Percentiles rank a stretch among this genome's conserved stretches.
These are phyloP conservation scores for Synergus umbraculus DNA, from an alignment of 2,888 invertebrate species.

Conservation along the genomic window DNA sequence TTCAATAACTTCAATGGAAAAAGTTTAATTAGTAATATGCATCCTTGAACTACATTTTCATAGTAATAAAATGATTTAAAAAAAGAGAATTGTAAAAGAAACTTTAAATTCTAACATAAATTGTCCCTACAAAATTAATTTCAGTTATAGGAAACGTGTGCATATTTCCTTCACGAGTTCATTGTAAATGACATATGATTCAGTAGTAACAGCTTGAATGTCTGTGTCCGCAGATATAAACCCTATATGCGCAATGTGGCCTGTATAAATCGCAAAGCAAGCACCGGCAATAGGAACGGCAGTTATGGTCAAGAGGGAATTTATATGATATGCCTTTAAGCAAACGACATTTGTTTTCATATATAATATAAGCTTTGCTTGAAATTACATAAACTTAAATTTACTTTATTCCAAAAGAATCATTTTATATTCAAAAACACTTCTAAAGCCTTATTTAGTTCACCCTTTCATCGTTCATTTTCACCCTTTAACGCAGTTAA, in stretches of 20 bases:
- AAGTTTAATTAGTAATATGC: no score
- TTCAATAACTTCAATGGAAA: no score
- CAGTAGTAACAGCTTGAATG: conserved; percentile 21
- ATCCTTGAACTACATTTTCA: no score
- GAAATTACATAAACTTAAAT: conserved; percentile 18
- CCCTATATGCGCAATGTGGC: neutral
- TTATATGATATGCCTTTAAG: conserved; percentile 31
- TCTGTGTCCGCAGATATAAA: conserved; percentile 19
- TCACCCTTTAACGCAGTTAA: neutral
- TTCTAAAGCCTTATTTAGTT: neutral
- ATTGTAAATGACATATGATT: neutral
- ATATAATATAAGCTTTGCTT: conserved; percentile 18
- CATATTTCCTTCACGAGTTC: neutral
- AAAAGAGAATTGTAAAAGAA: no score
- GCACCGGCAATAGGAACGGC: conserved; percentile 5
- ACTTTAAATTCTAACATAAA: neutral
- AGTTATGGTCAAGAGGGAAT: conserved; percentile 32
- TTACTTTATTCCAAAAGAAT: neutral
- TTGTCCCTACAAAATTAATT: neutral
- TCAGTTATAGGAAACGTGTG: neutral
- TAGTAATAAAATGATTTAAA: neutral
- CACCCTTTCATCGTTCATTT: neutral
- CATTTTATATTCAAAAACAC: neutral
- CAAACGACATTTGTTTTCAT: conserved; percentile 20
- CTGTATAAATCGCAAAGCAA: conserved; percentile 7